phyloP scores from a whole-genome alignment of 2,888 invertebrate genomes.

The Cactoblastis cactorum region DNA sequence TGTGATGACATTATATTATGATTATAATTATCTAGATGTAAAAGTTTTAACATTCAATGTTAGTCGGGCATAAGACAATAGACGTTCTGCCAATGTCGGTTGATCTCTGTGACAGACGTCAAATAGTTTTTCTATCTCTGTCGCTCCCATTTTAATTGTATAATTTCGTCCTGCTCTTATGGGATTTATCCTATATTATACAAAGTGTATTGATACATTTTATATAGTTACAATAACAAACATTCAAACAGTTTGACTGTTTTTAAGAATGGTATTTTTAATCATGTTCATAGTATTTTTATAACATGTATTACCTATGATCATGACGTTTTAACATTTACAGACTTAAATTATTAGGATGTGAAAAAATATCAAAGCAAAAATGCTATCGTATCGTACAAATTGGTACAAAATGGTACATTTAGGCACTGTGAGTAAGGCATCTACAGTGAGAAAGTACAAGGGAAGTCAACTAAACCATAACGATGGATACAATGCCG shows the following conservation, averaged over 20 bases:
- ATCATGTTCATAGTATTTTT: slow-evolving; percentile 23
- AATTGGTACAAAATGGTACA: slow-evolving; percentile 75
- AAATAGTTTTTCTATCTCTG: not conserved
- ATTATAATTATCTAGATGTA: slow-evolving; percentile 20
- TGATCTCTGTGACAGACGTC: not conserved
- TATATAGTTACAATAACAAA: slow-evolving; percentile 37
- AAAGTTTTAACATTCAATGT: slow-evolving; percentile 5
- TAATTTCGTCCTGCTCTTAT: too few species aligned
- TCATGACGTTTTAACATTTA: slow-evolving; percentile 48
- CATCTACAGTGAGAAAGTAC: slow-evolving; percentile 88
- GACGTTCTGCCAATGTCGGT: not conserved
- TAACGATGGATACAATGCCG: slow-evolving; percentile 16
- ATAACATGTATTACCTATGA: slow-evolving; percentile 26
- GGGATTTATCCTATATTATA: too few species aligned
- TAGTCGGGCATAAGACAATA: not conserved
- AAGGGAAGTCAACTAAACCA: slow-evolving; percentile 32
- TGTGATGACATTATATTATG: slow-evolving; percentile 19
- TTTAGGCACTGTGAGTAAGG: slow-evolving; percentile 91
- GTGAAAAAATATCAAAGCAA: slow-evolving; percentile 64
- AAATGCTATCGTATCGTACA: slow-evolving; percentile 65
- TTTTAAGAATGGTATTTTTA: slow-evolving; percentile 28
- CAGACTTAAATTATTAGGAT: slow-evolving; percentile 61
- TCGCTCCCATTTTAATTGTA: too few species aligned
- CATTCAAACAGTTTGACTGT: slow-evolving; percentile 44
- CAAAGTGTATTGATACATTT: slow-evolving; percentile 29